Base-by-base conservation (phyloP, 2,888 invertebrate genomes). In the Electrophaes corylata region DNA sequence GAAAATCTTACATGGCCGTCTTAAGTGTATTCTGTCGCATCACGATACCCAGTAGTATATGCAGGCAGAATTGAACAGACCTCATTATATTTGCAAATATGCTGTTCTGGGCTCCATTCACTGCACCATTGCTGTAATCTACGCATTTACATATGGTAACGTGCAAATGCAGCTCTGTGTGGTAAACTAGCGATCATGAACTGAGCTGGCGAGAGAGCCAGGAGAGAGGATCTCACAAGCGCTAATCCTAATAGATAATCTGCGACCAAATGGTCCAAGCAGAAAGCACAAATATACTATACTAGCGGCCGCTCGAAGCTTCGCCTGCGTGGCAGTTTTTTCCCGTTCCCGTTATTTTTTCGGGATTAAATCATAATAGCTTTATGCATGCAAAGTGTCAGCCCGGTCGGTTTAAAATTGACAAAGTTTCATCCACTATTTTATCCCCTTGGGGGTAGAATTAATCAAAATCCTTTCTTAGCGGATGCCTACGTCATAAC, bases 71-170 rank as follows among this genome's bases (percentile, higher is more conserved):
- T 48, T 61, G 63, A 63, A 33, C 60, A 26, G 47, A 44, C 44
- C 55, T 61, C 66, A 67, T 65, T 67, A 67, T 61, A 65, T 65
- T 65, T 67, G 67, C 65, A 67, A 67, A 67, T 67, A 60, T 57
- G 46, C 61, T 60, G 54, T 57, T 57, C 57, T 50, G 41, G 35
- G 44, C 50, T 49, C 44, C 47, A 50, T 51, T 51, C 50, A 35
- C 53, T 57, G 52, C 48, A 48, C 53, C 54, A 57, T 64, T 56
- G 51, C 55, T 55, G 53, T 67, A 65, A 65, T 66, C 64, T 61
- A 51, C 62, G 29, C 59, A 66, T 67, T 67, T 58, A 63, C 66
- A 67, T 65, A 63, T 56, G 59, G 62, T 61, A 56, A 60, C 64
- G 44, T 54, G 59, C 60, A 58, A 64, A 64, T 61, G 56, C 60